Evolutionary conservation across 2,797 vertebrate genomes (phyloP), one percentile per base, ranked within the genome.

Genomic region (Chelidonichthys spinosus): DNA sequence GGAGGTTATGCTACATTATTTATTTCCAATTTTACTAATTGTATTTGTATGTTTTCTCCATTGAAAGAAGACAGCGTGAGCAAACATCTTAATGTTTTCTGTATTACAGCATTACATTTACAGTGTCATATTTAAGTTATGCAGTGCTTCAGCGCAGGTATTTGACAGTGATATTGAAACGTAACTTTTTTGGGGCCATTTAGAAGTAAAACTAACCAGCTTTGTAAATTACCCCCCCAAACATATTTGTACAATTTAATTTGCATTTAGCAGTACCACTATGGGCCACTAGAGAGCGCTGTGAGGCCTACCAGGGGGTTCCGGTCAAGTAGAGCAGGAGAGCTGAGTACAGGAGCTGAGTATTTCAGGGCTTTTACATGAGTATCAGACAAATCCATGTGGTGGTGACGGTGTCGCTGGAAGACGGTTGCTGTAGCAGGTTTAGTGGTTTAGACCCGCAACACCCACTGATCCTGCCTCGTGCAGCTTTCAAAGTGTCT

Each of bases 401-500:
- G 63, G 40, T 60, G 36, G n/a, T 49, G 33, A 65, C 7, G 7
- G 61, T 42, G 43, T 5, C n/a, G 18, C 56, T 58, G 17, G 40
- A 59, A 42, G n/a, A 60, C 5, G 3, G 3, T 40, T 13, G 35
- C 35, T 59, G 53, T 56, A 10, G 14, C 69, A 66, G 15, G 32
- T 25, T 49, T 14, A 69, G 37, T 32, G 52, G 33, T 69, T 60
- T 2, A 50, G 43, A 46, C 43, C 0, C 3, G 35, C 56, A 69
- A 18, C 8, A 66, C 18, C 5, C 33, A 39, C 46, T 49, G 43
- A 47, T 60, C 25, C 46, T 63, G 52, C 50, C 36, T 74, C 32
- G 33, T 55, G 63, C 47, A 65, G 63, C 39, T 72, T 67, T 70
- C 56, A 78, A 53, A 42, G 47, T 18, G 35, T 52, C 37, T 25